These are phyloP conservation scores for Erinaceus europaeus DNA, from an alignment of 2,113 vertebrate species.

Conservation along the genomic window DNA sequence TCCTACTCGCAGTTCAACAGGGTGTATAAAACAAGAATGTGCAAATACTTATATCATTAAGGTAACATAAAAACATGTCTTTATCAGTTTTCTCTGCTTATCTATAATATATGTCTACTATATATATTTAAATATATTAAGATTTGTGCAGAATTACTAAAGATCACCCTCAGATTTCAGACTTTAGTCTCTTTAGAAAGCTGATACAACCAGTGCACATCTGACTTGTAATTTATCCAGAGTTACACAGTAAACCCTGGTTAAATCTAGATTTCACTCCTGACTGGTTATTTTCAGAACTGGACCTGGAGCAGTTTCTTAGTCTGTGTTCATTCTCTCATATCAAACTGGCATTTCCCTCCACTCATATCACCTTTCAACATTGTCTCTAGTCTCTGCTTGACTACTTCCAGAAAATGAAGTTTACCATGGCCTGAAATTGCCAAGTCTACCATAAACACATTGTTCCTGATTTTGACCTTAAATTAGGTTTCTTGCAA, in stretches of 20 bases:
- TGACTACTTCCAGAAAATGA: background rate
- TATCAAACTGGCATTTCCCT: background rate
- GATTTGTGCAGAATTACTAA: background rate
- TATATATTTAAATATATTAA: background rate
- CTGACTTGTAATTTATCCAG: background rate
- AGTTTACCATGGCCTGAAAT: background rate
- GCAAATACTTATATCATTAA: background rate
- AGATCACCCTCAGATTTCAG: background rate
- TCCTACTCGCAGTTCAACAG: background rate
- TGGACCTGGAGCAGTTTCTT: background rate
- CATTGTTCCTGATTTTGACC: background rate
- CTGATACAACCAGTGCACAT: background rate
- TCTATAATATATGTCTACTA: background rate
- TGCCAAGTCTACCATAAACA: background rate
- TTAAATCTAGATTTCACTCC: background rate
- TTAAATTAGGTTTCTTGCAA: background rate
- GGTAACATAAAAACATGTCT: background rate
- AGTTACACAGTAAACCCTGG: background rate
- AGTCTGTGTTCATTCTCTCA: background rate
- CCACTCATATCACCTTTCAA: background rate
- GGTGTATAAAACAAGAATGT: background rate
- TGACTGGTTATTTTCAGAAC: conserved; percentile 12
- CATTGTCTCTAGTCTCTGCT: background rate
- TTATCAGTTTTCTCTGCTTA: background rate
- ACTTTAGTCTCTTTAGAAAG: background rate